These are phyloP conservation scores for Rhea pennata DNA, from an alignment of 2,113 vertebrate genomes.

Conservation along the genomic window DNA sequence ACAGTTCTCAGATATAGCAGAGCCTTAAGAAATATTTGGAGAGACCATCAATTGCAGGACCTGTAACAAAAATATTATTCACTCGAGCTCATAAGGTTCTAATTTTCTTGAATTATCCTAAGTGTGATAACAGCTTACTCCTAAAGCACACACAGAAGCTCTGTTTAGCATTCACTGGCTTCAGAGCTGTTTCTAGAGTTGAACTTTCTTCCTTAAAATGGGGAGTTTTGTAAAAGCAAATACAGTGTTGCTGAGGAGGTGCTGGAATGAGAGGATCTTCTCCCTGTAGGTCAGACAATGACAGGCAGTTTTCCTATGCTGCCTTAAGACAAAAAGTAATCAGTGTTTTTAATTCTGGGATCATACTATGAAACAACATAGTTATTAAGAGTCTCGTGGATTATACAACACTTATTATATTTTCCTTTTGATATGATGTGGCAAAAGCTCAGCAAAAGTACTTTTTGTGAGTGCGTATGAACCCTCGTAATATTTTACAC, in stretches of 20 bases:
- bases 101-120: conserved; percentile 36
- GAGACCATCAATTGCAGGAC: background rate
- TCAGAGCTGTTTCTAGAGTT: background rate
- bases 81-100: conserved; percentile 10
- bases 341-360: background rate
- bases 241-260: background rate
- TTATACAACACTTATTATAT: background rate
- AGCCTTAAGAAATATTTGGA: background rate
- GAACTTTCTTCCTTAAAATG: background rate
- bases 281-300: background rate
- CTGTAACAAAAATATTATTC: conserved; percentile 32
- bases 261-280: background rate
- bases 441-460: background rate
- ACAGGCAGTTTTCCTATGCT: background rate
- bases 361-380: background rate
- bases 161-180: background rate
- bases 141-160: conserved; percentile 1
- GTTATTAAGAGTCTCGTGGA: background rate
- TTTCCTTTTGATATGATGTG: background rate
- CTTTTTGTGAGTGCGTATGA: background rate
- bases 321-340: background rate
- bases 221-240: background rate
- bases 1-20: background rate
- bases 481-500: fast-evolving
- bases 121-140: conserved; percentile 11